Conservation (phyloP, 1,140 invertebrate species). For the Lepidostoma basale region DNA sequence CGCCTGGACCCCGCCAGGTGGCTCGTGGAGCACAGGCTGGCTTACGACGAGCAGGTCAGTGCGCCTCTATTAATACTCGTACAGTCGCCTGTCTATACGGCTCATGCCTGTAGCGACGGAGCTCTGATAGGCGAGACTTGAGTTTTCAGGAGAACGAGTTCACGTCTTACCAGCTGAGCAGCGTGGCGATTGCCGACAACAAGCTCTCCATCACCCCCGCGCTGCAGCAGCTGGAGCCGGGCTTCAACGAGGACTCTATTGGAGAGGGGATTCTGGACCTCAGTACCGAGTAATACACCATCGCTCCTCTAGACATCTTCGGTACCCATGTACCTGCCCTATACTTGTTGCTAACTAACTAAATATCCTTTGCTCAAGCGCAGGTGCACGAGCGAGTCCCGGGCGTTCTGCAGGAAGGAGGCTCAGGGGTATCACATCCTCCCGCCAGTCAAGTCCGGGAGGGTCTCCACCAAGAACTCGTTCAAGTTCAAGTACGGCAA, state of each 20-base stretch:
- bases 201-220: slow-evolving; percentile 22
- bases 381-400: slow-evolving; percentile 64
- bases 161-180: slow-evolving; percentile 43
- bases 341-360: no score
- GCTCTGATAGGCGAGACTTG: background rate
- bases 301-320: no score
- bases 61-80: background rate
- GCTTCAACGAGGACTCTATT: background rate
- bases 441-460: slow-evolving; percentile 71
- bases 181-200: slow-evolving; percentile 8
- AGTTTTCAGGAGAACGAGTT: slow-evolving; percentile 48
- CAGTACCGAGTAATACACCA: slow-evolving; percentile 25
- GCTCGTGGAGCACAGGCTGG: slow-evolving; percentile 43
- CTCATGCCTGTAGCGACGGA: no score
- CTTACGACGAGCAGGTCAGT: slow-evolving; percentile 30
- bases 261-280: slow-evolving; percentile 16
- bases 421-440: slow-evolving; percentile 56
- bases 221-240: background rate
- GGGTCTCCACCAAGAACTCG: slow-evolving; percentile 67
- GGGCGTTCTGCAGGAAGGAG: slow-evolving; percentile 58
- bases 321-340: no score
- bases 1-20: slow-evolving; percentile 43
- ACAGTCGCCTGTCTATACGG: background rate
- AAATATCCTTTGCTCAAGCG: no score
- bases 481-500: slow-evolving; percentile 76